These are phyloP conservation scores for Melospiza melodia DNA, from an alignment of 2,113 vertebrate genomes.

Conservation along the genomic window DNA sequence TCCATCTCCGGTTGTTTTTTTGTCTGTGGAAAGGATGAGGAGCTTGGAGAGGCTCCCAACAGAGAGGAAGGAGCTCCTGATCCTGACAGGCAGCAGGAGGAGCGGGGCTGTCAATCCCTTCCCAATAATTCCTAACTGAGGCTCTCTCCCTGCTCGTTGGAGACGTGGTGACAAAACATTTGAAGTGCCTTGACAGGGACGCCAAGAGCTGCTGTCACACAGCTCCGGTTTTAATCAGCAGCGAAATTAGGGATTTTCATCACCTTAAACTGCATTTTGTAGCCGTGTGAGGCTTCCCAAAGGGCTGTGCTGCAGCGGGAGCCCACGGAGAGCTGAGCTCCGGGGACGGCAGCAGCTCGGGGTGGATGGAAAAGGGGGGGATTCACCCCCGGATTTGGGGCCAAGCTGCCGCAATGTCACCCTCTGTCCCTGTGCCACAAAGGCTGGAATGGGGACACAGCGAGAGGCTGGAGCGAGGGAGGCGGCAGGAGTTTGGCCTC, in stretches of 20 bases:
- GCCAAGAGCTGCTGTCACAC: background rate
- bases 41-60: background rate
- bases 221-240: background rate
- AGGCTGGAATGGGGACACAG: background rate
- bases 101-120: background rate
- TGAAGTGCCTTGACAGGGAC: background rate
- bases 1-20: background rate
- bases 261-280: background rate
- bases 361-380: accelerated
- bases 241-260: background rate
- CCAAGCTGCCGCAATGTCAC: accelerated
- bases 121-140: background rate
- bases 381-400: background rate
- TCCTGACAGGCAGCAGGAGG: accelerated
- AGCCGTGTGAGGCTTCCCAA: accelerated
- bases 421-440: background rate
- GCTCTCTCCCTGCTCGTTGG: background rate
- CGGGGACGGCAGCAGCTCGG: background rate
- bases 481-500: background rate
- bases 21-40: background rate
- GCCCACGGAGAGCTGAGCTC: background rate
- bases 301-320: background rate
- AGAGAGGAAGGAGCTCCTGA: background rate
- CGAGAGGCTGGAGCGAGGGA: background rate
- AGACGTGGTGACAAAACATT: background rate